Percentiles rank a stretch among this genome's conserved stretches.
These are phyloP conservation scores for Zophobas atratus DNA, from an alignment of 1,140 invertebrate species.

Conservation along the genomic window DNA sequence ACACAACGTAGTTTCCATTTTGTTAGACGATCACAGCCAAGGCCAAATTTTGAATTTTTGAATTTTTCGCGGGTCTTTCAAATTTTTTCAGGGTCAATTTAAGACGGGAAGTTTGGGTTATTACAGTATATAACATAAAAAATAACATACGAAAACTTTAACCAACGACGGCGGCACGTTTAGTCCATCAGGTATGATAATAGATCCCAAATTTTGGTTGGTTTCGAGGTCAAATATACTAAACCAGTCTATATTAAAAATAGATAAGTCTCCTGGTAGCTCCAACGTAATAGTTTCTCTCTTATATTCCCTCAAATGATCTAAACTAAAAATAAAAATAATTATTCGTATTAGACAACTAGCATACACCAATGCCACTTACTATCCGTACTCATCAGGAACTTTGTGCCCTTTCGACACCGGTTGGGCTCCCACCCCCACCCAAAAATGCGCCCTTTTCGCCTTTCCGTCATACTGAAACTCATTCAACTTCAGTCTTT, in stretches of 20 bases:
- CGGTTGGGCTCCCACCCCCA: slow-evolving; percentile 90
- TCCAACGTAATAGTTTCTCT: slow-evolving; percentile 83
- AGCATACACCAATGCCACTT: slow-evolving; percentile 69
- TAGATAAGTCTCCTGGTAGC: slow-evolving; percentile 86
- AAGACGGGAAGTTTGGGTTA: too few species aligned
- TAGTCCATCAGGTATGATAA: slow-evolving; percentile 84
- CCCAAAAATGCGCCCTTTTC: slow-evolving; percentile 88
- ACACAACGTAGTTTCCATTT: too few species aligned
- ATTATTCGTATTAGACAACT: neutral
- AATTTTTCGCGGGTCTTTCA: neutral
- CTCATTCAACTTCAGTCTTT: slow-evolving; percentile 83
- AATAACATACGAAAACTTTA: slow-evolving; percentile 70
- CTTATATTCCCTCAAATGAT: slow-evolving; percentile 80
- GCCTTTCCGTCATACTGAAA: slow-evolving; percentile 85
- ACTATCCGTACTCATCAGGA: slow-evolving; percentile 95
- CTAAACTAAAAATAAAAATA: slow-evolving; percentile 72
- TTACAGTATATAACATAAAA: neutral
- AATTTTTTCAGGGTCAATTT: too few species aligned
- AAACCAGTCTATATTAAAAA: slow-evolving; percentile 90
- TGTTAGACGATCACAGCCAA: too few species aligned
- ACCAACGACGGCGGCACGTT: slow-evolving; percentile 89
- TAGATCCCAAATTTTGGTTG: slow-evolving; percentile 82
- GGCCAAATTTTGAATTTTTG: neutral
- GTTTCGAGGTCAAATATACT: slow-evolving; percentile 84
- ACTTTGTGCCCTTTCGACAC: slow-evolving; percentile 82